Conservation (phyloP, 1,140 invertebrate genomes). For the Stegodyphus mimosarum region DNA sequence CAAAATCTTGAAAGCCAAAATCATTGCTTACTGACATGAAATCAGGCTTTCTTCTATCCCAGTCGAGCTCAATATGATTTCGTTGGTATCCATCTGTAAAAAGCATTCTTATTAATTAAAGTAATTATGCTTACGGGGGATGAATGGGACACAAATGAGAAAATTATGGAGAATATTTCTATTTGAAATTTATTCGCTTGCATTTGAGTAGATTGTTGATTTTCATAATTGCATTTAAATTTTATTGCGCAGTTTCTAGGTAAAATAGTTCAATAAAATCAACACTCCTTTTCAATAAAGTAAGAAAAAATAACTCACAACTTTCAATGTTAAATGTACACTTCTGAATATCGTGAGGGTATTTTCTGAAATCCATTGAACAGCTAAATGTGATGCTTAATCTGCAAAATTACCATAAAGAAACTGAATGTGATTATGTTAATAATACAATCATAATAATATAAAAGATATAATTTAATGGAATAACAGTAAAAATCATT, state of each 20-base stretch:
- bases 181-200: too few relatives aligned
- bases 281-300: too few relatives aligned
- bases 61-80: not conserved
- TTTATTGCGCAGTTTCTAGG: too few relatives aligned
- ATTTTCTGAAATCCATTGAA: slow-evolving; percentile 43
- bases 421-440: too few relatives aligned
- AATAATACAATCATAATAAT: too few relatives aligned
- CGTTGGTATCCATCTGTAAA: not conserved
- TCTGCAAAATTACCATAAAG: not conserved
- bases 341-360: slow-evolving; percentile 37
- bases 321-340: slow-evolving; percentile 27
- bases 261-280: too few relatives aligned
- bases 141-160: too few relatives aligned
- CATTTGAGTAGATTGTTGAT: too few relatives aligned
- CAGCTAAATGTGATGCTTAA: slow-evolving; percentile 28
- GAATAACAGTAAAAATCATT: not conserved
- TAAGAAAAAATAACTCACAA: slow-evolving; percentile 19
- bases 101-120: not conserved
- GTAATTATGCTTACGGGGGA: too few relatives aligned
- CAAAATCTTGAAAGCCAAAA: not conserved
- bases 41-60: not conserved
- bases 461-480: not conserved
- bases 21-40: not conserved
- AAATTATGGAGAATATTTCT: too few relatives aligned
- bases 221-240: too few relatives aligned